Evolutionary conservation across 2,113 vertebrate genomes (phyloP).

Genomic region (Pygoscelis antarcticus): DNA sequence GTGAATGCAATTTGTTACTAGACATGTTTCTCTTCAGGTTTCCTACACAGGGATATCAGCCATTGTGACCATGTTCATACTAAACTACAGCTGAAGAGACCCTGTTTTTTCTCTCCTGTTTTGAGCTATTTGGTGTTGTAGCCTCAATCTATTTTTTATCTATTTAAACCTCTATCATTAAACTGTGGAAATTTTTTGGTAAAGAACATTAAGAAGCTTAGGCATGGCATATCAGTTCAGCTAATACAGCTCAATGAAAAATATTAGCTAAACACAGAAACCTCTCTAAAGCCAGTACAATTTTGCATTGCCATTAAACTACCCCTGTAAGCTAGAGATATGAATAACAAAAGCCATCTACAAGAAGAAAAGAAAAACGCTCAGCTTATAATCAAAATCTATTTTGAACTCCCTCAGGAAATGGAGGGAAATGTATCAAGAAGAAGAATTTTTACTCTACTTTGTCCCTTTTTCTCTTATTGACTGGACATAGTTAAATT

Average conservation of each 20-base stretch:
- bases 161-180: background rate
- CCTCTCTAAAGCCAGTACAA: background rate
- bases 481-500: background rate
- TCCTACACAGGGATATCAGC: background rate
- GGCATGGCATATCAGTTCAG: background rate
- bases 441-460: background rate
- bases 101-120: background rate
- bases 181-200: background rate
- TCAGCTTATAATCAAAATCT: background rate
- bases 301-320: background rate
- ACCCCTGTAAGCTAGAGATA: background rate
- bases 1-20: background rate
- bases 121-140: background rate
- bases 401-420: background rate
- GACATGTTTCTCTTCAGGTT: background rate
- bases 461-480: background rate
- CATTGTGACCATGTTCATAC: background rate
- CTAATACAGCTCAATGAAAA: background rate
- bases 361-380: background rate
- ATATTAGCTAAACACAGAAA: background rate
- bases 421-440: background rate
- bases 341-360: background rate
- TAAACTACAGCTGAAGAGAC: background rate
- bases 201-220: background rate
- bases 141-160: background rate